Percentiles rank a stretch among this genome's conserved stretches.
Conservation (phyloP, 2,113 vertebrate genomes). For the Sylvilagus bachmani region DNA sequence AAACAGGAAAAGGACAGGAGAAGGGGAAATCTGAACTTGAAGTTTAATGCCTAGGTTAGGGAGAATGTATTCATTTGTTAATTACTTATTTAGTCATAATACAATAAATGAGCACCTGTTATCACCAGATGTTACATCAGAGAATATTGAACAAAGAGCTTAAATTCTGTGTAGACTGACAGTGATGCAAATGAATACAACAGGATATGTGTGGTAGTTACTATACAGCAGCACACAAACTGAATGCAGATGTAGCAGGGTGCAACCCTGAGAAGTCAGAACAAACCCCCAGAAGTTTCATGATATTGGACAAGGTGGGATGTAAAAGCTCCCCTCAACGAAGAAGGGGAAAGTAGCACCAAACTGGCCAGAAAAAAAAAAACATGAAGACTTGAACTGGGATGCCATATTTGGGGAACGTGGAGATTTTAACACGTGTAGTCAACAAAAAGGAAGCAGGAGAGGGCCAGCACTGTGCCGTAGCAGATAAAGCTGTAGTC, state of each 20-base stretch:
- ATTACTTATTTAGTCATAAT: not conserved
- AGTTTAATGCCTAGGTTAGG: not conserved
- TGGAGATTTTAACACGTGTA: not conserved
- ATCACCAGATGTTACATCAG: not conserved
- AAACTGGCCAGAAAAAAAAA: not conserved
- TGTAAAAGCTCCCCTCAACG: not conserved
- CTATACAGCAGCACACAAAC: too few species aligned
- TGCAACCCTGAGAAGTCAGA: not conserved
- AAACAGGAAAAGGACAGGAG: not conserved
- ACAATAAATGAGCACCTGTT: not conserved
- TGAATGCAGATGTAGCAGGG: rapidly evolving
- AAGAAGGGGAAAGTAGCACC: not conserved
- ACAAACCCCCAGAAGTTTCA: too few species aligned
- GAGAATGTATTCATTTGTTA: not conserved
- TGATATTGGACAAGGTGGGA: not conserved
- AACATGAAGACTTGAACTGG: not conserved
- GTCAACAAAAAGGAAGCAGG: not conserved
- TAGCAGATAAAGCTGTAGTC: too few species aligned
- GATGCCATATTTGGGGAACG: not conserved
- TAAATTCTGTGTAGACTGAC: rapidly evolving
- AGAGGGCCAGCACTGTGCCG: too few species aligned
- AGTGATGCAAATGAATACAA: not conserved
- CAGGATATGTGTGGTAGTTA: not conserved
- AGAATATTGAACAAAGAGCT: not conserved
- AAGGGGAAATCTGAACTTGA: not conserved